These are phyloP conservation scores for Hemichromis elongatus DNA, from an alignment of 2,113 vertebrate species.

Conservation along the genomic window DNA sequence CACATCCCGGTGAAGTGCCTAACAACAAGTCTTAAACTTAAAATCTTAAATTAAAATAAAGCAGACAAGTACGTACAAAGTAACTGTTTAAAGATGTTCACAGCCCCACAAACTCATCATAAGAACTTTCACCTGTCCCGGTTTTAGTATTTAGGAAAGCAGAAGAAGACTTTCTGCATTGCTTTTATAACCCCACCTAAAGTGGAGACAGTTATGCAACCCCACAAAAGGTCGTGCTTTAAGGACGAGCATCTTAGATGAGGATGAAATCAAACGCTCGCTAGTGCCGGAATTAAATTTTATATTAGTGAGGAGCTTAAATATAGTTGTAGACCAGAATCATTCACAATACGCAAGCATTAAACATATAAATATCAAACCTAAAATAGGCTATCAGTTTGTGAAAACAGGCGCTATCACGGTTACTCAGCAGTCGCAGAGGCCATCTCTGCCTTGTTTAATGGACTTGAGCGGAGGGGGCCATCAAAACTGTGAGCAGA, in stretches of 20 bases:
- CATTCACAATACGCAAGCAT: neutral
- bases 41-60: neutral
- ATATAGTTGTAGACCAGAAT: neutral
- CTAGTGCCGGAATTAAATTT: neutral
- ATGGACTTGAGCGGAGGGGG: conserved; percentile 46
- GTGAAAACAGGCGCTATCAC: neutral
- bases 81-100: neutral
- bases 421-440: neutral
- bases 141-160: neutral
- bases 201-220: neutral
- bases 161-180: neutral
- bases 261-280: neutral
- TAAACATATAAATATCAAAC: neutral
- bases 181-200: neutral
- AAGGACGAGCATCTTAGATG: neutral
- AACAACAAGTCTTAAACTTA: neutral
- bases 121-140: neutral
- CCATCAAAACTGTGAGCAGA: conserved; percentile 56
- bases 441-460: conserved; percentile 31
- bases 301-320: neutral
- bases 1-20: neutral
- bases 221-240: neutral
- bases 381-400: neutral
- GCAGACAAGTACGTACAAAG: neutral
- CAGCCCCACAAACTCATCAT: neutral